Conservation (phyloP, 2,113 vertebrate species). For the Malaclemys terrapin region DNA sequence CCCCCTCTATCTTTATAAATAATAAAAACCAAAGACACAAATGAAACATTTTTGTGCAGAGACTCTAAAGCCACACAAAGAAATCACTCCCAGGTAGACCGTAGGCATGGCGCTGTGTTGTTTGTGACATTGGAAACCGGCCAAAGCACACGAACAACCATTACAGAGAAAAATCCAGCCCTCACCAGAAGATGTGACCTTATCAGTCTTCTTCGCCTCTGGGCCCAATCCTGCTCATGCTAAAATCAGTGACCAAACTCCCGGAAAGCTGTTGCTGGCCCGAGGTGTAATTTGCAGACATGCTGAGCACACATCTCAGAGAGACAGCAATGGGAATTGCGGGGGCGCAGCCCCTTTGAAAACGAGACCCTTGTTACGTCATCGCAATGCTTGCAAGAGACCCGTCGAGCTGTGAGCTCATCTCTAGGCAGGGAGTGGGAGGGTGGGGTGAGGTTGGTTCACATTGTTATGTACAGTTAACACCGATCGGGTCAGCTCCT, state of each 20-base stretch:
- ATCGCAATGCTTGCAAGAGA: constrained; percentile 32
- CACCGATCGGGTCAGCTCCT: constrained; percentile 55
- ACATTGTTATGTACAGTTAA: constrained; percentile 50
- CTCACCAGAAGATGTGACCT: background rate
- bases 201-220: background rate
- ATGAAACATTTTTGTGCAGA: background rate
- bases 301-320: background rate
- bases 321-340: background rate
- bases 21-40: background rate
- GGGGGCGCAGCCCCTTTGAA: background rate
- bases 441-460: constrained; percentile 29
- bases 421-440: constrained; percentile 59
- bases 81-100: background rate
- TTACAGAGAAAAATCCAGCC: background rate
- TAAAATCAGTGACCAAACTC: background rate
- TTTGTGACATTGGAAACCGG: background rate
- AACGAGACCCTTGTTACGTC: constrained; percentile 25
- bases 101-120: background rate
- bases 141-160: background rate
- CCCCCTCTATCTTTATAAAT: background rate
- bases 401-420: constrained; percentile 66
- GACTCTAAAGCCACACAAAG: background rate
- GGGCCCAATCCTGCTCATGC: background rate
- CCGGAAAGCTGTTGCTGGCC: background rate
- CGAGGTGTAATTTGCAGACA: background rate